phyloP scores from a whole-genome alignment of 2,797 vertebrate species.

The Ciconia nigra region DNA sequence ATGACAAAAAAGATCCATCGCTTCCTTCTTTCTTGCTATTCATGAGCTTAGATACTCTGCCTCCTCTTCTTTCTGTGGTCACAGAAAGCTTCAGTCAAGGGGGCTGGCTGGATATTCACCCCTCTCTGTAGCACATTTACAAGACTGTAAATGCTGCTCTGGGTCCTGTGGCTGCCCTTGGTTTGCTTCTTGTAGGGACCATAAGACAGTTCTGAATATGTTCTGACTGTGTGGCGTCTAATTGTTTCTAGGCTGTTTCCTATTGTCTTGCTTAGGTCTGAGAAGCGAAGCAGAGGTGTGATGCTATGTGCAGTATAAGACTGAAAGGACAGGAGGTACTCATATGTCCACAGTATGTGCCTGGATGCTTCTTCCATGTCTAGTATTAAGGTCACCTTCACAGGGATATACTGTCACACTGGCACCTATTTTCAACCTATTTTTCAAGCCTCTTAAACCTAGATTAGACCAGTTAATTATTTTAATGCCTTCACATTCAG shows the following conservation, averaged over 20 bases:
- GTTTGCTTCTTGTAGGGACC: neutral
- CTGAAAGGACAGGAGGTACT: neutral
- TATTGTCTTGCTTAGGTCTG: neutral
- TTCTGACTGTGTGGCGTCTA: neutral
- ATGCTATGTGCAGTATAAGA: no score
- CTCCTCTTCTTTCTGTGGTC: neutral
- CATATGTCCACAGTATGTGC: neutral
- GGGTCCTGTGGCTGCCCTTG: neutral
- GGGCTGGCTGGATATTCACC: neutral
- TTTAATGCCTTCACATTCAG: conserved; percentile 48
- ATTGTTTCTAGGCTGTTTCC: neutral
- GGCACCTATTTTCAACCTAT: conserved; percentile 23
- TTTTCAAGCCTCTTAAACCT: conserved; percentile 56
- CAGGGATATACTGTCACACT: neutral
- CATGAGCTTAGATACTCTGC: neutral
- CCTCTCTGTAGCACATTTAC: neutral
- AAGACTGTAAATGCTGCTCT: neutral
- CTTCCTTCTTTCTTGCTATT: neutral
- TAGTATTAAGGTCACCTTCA: conserved; percentile 48
- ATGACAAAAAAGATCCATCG: neutral
- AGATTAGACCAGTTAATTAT: conserved; percentile 63
- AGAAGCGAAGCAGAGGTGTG: neutral
- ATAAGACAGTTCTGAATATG: neutral
- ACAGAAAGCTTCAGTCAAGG: neutral
- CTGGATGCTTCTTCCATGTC: neutral